Base-by-base conservation (phyloP, 1,140 invertebrate genomes). In the Drosophila repletoides region DNA sequence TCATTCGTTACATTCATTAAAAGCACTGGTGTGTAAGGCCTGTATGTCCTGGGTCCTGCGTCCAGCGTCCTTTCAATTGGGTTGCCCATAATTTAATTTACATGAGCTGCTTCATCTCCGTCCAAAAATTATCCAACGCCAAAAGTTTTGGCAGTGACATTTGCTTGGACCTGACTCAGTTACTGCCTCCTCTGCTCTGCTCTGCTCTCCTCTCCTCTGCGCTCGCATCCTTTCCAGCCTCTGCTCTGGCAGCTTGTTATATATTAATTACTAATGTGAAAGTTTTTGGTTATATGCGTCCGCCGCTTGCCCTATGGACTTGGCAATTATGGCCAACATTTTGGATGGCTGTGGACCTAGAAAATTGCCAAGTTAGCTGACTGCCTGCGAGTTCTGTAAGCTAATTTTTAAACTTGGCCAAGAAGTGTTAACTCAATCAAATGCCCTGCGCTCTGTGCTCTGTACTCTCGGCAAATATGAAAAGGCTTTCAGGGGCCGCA, bases 241-340 rank as follows among this genome's bases (percentile, higher is more conserved):
- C 45, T 33, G 41, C 29, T 41, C n/a, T n/a, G n/a, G n/a, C n/a
- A n/a, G 17, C 51, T 31, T 31, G 36, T 28, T 21, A 41, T 63
- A 66, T 84, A 83, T 83, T 83, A 86, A 79, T 83, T 79, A 79
- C 74, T 84, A 83, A 86, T 84, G 74, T 74, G 34, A 79, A 83
- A 86, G 80, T 84, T 79, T 84, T 45, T 6, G 40, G 17, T 17
- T 29, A 9, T 53, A 22, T 53, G 21, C 34, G n/a, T n/a, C n/a
- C 41, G 22, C 15, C 28, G 5, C 31, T 14, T 31, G 43, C 43
- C 24, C 19, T 29, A 15, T 19, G 28, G 36, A 43, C 15, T 19
- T 26, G 21, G 19, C 31, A 40, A 72, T 83, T 83, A 81, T 81
- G 72, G 60, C 53, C 59, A 76, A n/a, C 38, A 71, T 65, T 80